Evolutionary conservation across 2,113 vertebrate species (phyloP).

Genomic region (Phoenicopterus ruber): DNA sequence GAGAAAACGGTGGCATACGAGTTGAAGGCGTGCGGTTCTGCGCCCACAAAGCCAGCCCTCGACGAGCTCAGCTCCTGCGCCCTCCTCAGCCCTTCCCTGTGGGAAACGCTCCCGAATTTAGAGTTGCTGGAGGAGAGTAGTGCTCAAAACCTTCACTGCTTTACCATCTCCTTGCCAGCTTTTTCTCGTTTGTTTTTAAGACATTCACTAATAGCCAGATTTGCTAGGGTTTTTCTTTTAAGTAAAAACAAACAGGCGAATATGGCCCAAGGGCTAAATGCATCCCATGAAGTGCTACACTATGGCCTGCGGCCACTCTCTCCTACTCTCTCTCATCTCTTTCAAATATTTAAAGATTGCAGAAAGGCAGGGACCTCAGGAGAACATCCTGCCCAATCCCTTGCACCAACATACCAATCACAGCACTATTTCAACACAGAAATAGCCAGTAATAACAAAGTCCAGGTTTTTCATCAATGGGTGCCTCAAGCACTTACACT

Average conservation of each 20-base stretch:
- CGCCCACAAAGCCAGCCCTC: neutral
- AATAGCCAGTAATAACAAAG: neutral
- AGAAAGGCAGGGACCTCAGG: neutral
- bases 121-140: neutral
- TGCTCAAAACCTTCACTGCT: neutral
- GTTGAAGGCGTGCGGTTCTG: neutral
- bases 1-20: accelerated
- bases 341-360: slow-evolving; percentile 32
- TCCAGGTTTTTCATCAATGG: neutral
- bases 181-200: slow-evolving; percentile 7
- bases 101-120: neutral
- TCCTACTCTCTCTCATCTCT: neutral
- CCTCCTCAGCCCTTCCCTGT: neutral
- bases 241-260: neutral
- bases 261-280: neutral
- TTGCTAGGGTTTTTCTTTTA: neutral
- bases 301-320: neutral
- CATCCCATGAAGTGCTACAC: neutral
- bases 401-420: neutral
- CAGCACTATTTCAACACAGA: neutral
- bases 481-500: neutral
- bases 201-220: neutral
- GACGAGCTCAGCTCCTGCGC: neutral
- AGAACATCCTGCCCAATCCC: neutral
- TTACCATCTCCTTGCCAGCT: neutral